These are phyloP conservation scores for Orthosia incerta DNA, from an alignment of 2,888 invertebrate genomes.

Conservation along the genomic window DNA sequence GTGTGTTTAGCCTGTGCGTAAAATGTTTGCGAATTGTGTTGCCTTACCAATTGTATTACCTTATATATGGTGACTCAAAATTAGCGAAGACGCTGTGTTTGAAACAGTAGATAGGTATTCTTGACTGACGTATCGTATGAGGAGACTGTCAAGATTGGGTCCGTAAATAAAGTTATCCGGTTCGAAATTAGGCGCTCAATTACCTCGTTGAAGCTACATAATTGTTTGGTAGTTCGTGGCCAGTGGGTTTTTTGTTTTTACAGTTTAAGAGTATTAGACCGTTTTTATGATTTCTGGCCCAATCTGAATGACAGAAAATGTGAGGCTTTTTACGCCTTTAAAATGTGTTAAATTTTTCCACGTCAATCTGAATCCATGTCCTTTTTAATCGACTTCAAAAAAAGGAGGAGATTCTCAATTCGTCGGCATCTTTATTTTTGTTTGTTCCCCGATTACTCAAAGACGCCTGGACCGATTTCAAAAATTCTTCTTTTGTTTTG, in stretches of 20 bases:
- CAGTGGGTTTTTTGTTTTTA: neutral
- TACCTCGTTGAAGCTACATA: constrained; percentile 18
- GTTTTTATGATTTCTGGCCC: neutral
- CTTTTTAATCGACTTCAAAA: no score
- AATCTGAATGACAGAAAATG: neutral
- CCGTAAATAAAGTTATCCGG: constrained; percentile 23
- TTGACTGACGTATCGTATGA: neutral
- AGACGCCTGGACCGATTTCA: no score
- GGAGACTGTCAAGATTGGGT: constrained; percentile 13
- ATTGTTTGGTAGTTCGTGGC: neutral
- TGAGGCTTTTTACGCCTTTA: neutral
- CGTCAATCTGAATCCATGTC: neutral
- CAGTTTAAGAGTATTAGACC: neutral
- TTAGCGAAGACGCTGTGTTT: neutral
- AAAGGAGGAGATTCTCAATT: no score
- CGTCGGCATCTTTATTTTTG: no score
- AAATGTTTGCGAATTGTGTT: neutral
- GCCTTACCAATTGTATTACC: neutral
- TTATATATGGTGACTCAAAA: neutral
- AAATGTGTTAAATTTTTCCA: neutral
- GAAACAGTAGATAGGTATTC: constrained; percentile 2
- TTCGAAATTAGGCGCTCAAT: constrained; percentile 31
- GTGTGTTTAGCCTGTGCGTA: neutral
- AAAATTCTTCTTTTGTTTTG: no score
- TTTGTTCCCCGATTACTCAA: no score